A percentile compares a stretch with the other conserved stretches of the same genome.
These are phyloP conservation scores for Atrina japonica DNA, from an alignment of 2,888 invertebrate species.

Conservation along the genomic window DNA sequence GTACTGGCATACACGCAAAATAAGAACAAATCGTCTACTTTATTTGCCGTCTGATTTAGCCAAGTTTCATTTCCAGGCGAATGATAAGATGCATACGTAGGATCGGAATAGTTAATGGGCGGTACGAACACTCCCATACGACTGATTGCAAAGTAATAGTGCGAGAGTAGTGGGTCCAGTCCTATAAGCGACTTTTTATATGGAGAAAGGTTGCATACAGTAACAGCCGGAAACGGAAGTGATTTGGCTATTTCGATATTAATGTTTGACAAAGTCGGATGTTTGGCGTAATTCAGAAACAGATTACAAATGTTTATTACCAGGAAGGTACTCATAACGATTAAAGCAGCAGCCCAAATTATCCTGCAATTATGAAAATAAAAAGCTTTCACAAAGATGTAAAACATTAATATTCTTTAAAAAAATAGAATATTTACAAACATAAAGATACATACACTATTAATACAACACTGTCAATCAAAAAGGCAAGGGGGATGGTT, in stretches of 20 bases:
- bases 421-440: no score
- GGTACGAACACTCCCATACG: conserved; percentile 3
- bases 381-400: no score
- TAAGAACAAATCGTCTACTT: conserved; percentile 26
- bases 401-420: no score
- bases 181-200: conserved; percentile 29
- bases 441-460: no score
- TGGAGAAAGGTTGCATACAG: conserved; percentile 45
- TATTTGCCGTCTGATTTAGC: conserved; percentile 18
- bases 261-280: conserved; percentile 41
- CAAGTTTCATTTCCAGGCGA: conserved; percentile 24
- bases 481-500: no score
- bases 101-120: conserved; percentile 33
- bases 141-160: conserved; percentile 32
- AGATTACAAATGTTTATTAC: conserved; percentile 27
- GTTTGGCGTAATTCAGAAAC: conserved; percentile 26
- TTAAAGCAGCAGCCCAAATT: conserved; percentile 44
- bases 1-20: conserved; percentile 32
- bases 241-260: conserved; percentile 25
- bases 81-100: conserved; percentile 11
- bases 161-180: conserved; percentile 9
- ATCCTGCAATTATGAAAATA: conserved; percentile 26
- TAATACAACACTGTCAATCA: no score
- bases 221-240: conserved; percentile 46
- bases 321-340: conserved; percentile 38